phyloP scores from a whole-genome alignment of 2,888 invertebrate species.

The Romanomermis culicivorax region DNA sequence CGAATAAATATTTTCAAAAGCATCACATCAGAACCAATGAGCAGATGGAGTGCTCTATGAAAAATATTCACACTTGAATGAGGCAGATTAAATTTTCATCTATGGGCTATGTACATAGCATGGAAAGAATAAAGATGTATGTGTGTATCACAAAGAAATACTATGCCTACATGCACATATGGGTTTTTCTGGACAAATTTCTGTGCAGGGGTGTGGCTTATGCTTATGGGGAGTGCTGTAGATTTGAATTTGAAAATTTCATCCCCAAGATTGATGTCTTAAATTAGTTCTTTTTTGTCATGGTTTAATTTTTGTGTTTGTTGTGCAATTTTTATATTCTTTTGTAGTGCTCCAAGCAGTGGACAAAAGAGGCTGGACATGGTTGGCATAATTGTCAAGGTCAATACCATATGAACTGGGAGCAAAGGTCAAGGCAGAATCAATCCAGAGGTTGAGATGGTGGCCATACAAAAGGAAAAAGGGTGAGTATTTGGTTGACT shows the following conservation, averaged over 20 bases:
- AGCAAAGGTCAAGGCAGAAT: background rate
- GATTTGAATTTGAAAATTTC: background rate
- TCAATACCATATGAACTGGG: background rate
- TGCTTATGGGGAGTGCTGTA: background rate
- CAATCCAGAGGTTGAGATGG: background rate
- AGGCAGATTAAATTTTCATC: too few species aligned
- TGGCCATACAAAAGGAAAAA: background rate
- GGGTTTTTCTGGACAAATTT: too few species aligned
- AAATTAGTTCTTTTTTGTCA: background rate
- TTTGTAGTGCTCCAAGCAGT: background rate
- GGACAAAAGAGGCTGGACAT: background rate
- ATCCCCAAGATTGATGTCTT: background rate
- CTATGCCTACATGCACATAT: too few species aligned
- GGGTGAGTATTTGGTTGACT: background rate
- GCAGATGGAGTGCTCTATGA: too few species aligned
- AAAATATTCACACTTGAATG: too few species aligned
- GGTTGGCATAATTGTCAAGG: background rate
- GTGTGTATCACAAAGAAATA: too few species aligned
- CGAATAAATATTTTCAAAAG: too few species aligned
- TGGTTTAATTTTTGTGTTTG: background rate
- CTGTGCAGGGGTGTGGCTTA: too few species aligned
- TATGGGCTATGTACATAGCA: too few species aligned
- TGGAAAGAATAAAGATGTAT: too few species aligned
- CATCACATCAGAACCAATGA: too few species aligned
- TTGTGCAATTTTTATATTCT: background rate